phyloP scores from a whole-genome alignment of 92 coral and sea anemone genomes.

The Phenganax stokvisi region DNA sequence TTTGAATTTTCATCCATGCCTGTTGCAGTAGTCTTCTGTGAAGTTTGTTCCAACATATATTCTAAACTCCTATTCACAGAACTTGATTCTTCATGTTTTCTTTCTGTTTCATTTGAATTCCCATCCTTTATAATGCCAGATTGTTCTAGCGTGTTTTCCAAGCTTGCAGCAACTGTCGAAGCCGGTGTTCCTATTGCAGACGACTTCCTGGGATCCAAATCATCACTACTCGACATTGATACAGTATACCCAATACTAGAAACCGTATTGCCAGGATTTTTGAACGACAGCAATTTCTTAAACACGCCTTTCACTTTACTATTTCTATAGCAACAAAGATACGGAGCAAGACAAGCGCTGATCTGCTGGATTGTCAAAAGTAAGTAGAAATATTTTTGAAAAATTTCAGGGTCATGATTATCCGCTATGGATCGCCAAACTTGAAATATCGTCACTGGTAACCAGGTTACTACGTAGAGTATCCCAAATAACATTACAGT shows the following conservation, averaged over 20 bases:
- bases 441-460: conserved; percentile 26
- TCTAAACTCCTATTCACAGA: too few species aligned
- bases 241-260: neutral
- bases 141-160: too few species aligned
- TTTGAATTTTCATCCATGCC: too few species aligned
- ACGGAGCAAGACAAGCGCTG: conserved; percentile 5
- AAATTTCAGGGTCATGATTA: neutral
- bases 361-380: conserved; percentile 18
- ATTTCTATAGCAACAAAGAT: conserved; percentile 11
- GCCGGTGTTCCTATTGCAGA: too few species aligned
- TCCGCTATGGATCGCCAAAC: neutral
- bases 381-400: conserved; percentile 26
- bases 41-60: too few species aligned
- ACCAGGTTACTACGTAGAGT: conserved; percentile 7
- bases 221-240: neutral
- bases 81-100: too few species aligned
- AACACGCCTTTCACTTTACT: conserved; percentile 17
- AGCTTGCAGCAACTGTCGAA: too few species aligned
- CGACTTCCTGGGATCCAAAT: too few species aligned
- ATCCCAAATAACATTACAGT: conserved; percentile 18
- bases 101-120: too few species aligned
- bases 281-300: neutral
- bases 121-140: too few species aligned
- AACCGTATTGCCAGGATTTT: neutral
- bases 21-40: too few species aligned